Evolutionary conservation across 1,140 invertebrate genomes (phyloP), one percentile per base, ranked within the genome.

Genomic region (Eurosta solidaginis): DNA sequence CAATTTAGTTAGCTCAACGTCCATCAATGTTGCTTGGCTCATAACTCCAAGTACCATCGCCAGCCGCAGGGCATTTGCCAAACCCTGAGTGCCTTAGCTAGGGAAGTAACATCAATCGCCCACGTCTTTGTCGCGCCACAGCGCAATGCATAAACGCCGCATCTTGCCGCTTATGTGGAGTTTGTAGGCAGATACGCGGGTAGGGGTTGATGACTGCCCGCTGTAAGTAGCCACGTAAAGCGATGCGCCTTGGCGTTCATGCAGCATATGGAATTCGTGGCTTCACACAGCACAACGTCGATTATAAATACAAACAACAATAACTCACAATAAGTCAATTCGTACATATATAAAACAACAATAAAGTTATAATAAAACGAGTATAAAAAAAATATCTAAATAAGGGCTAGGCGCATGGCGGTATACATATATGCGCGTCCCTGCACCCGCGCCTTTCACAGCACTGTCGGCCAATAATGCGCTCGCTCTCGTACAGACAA

Each of bases 1-100:
- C 59, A 68, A 36, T 68, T 68, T 68, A 68, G 47, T 75, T 76
- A 45, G 45, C 45, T 76, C 44, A 76, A 76, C 75, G 75, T 76
- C 74, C 81, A 75, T 80, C 76, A 80, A 79, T 45, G 78, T 76
- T 63, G 73, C 33, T 20, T 76, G 84, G 84, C 84, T 85, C 84
- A 85, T 85, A 85, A 85, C 84, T 85, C 84, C 84, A 85, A 85
- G 84, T 85, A 85, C 84, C 85, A 85, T 85, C 84, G 84, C 82
- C 84, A 85, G 84, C 84, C 84, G 84, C 84, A 81, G 84, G 84
- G 84, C 84, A 85, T 85, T 85, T 84, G 84, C 84, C 84, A 82
- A 81, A 83, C 84, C 84, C n/a, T 85, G 84, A 85, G 84, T 85
- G 84, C 81, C 83, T n/a, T n/a, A 42, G 68, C 77, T 63, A 73